phyloP scores from a whole-genome alignment of 1,140 invertebrate genomes.

The Ips nitidus region DNA sequence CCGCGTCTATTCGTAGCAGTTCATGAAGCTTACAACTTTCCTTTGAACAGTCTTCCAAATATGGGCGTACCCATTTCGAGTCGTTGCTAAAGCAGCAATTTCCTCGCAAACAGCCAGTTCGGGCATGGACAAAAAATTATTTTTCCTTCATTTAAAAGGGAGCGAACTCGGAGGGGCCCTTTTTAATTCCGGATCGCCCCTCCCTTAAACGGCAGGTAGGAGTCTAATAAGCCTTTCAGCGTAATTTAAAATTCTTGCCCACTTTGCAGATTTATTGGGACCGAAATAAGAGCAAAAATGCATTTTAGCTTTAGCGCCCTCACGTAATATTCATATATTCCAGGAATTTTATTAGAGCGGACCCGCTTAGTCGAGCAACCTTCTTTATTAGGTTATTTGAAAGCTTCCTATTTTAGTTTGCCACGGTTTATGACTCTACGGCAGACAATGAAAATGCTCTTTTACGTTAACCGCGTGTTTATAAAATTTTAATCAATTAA shows the following conservation, averaged over 20 bases:
- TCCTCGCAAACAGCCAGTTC: too few relatives aligned
- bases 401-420: constrained; percentile 14
- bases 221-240: background rate
- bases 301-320: constrained; percentile 17
- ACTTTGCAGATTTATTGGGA: constrained; percentile 11
- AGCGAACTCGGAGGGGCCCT: background rate
- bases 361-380: constrained; percentile 5
- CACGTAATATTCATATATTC: constrained; percentile 26
- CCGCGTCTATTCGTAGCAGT: too few relatives aligned
- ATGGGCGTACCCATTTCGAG: too few relatives aligned
- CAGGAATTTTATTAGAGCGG: constrained; percentile 11
- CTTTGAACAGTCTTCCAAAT: too few relatives aligned
- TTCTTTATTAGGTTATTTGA: constrained; percentile 15
- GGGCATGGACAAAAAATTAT: background rate
- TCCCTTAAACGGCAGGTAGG: background rate
- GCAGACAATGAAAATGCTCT: background rate
- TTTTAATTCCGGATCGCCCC: background rate
- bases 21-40: too few relatives aligned
- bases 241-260: constrained; percentile 12
- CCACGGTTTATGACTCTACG: constrained; percentile 8
- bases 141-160: background rate
- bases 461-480: background rate
- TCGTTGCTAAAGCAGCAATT: too few relatives aligned
- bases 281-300: constrained; percentile 20
- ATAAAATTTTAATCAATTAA: background rate